Percentiles rank a stretch among this genome's conserved stretches.
phyloP scores from a whole-genome alignment of 2,113 vertebrate genomes.

The Ahaetulla prasina region DNA sequence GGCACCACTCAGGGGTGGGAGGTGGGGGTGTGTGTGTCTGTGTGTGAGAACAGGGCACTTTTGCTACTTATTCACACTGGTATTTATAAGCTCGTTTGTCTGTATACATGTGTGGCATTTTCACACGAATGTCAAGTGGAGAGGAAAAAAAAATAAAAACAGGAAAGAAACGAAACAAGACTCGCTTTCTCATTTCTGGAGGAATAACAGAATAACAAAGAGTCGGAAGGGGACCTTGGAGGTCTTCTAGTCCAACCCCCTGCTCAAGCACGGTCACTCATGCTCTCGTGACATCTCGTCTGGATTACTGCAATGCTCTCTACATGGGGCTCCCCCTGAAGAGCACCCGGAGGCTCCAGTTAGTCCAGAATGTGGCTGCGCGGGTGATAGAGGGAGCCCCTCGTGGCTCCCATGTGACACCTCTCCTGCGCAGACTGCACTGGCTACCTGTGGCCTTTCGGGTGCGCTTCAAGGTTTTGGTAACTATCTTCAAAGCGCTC shows the following conservation, averaged over 20 bases:
- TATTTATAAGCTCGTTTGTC: conserved; percentile 26
- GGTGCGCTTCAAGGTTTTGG: too few species aligned
- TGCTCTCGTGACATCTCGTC: too few species aligned
- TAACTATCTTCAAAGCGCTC: too few species aligned
- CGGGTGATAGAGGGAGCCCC: too few species aligned
- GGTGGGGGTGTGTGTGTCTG: neutral
- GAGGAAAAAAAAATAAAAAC: conserved; percentile 4
- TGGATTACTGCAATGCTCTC: too few species aligned
- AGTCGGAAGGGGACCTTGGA: neutral
- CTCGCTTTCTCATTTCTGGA: neutral
- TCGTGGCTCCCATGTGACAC: too few species aligned
- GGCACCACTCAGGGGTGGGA: neutral
- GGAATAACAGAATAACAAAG: neutral
- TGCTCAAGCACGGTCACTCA: too few species aligned
- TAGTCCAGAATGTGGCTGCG: too few species aligned
- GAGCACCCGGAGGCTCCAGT: too few species aligned
- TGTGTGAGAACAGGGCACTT: neutral
- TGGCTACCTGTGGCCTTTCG: too few species aligned
- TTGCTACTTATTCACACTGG: neutral
- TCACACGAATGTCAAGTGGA: conserved; percentile 24
- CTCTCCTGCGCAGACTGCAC: too few species aligned
- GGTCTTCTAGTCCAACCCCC: neutral
- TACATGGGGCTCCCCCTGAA: too few species aligned
- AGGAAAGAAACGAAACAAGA: neutral
- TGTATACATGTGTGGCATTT: conserved; percentile 30